phyloP scores from a whole-genome alignment of 2,113 vertebrate genomes.

The Pogonocichla stellata region DNA sequence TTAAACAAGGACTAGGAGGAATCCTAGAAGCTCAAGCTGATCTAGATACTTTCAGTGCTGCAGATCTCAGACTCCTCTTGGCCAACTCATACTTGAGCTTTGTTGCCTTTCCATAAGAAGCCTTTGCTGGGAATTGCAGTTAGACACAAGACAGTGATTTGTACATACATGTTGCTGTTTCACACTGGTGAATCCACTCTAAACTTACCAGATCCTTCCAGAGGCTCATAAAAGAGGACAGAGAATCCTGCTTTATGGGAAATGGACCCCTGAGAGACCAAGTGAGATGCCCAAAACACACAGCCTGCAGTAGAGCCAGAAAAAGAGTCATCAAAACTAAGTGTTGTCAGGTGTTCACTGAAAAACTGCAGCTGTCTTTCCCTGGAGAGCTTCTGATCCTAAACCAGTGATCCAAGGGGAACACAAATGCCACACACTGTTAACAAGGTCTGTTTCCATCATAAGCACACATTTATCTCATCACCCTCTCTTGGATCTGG shows the following conservation, averaged over 20 bases:
- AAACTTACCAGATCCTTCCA: not conserved
- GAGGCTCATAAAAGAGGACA: not conserved
- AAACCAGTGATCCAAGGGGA: not conserved
- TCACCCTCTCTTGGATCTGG: not conserved
- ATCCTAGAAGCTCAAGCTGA: not conserved
- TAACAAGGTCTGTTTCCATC: not conserved
- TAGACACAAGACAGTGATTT: not conserved
- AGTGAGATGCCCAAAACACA: not conserved
- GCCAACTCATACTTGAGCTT: not conserved
- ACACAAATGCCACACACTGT: not conserved
- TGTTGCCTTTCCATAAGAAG: not conserved
- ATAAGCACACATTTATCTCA: not conserved
- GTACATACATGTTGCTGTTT: not conserved
- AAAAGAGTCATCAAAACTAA: not conserved
- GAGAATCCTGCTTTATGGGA: not conserved
- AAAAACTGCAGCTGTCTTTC: not conserved
- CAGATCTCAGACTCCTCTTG: not conserved
- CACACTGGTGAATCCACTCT: not conserved
- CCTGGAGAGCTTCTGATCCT: not conserved
- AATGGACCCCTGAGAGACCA: not conserved
- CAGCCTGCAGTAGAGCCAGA: not conserved
- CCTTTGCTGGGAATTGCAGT: not conserved
- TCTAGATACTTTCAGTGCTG: not conserved
- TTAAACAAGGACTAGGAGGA: not conserved
- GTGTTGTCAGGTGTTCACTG: not conserved